Percentiles rank a stretch among this genome's conserved stretches.
These are phyloP conservation scores for Hypena proboscidalis DNA, from an alignment of 2,888 invertebrate genomes.

Conservation along the genomic window DNA sequence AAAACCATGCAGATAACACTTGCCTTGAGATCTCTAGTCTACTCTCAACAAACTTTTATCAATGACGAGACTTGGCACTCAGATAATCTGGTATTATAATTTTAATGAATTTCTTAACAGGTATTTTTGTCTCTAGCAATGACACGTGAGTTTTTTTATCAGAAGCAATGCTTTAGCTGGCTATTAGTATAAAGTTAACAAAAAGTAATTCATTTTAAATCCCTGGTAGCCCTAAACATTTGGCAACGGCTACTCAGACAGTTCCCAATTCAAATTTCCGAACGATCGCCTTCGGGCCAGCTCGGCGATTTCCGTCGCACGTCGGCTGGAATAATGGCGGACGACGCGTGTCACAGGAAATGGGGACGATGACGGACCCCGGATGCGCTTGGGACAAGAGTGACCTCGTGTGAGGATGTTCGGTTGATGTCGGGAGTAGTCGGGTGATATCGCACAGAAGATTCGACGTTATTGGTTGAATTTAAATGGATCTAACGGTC, in stretches of 20 bases:
- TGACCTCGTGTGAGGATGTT: slow-evolving; percentile 38
- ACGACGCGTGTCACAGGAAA: slow-evolving; percentile 63
- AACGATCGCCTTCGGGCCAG: slow-evolving; percentile 52
- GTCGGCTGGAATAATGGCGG: slow-evolving; percentile 63
- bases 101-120: background rate
- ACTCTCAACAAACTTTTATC: no score
- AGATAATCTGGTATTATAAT: no score
- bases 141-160: no score
- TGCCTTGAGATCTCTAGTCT: no score
- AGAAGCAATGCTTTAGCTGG: no score
- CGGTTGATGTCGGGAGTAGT: slow-evolving; percentile 23
- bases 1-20: no score
- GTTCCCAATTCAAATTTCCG: slow-evolving; percentile 67
- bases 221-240: slow-evolving; percentile 30
- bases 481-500: slow-evolving; percentile 19
- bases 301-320: slow-evolving; percentile 66
- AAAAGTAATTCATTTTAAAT: background rate
- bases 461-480: slow-evolving; percentile 18
- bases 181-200: background rate
- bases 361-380: slow-evolving; percentile 66
- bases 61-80: no score
- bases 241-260: slow-evolving; percentile 32
- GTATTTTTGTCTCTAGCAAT: no score
- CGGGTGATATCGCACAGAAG: slow-evolving; percentile 15
- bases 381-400: slow-evolving; percentile 56